Conservation (phyloP, 2,113 vertebrate species). For the Nesospiza acunhae region DNA sequence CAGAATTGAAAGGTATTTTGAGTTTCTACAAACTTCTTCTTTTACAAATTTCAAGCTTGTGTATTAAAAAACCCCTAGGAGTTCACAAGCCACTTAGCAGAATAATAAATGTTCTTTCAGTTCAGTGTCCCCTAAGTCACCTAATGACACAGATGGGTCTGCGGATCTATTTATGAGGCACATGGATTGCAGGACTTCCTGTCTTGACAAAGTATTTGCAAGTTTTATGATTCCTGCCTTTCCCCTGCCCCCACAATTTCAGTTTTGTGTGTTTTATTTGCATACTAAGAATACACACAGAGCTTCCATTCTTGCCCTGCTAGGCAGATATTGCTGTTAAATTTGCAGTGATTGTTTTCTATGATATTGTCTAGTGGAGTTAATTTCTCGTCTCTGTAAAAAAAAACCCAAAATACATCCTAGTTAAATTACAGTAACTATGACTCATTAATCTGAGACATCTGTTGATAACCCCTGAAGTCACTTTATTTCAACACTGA, state of each 20-base stretch:
- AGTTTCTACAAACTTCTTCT: neutral
- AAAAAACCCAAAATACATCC: neutral
- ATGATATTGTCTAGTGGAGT: neutral
- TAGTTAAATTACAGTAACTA: neutral
- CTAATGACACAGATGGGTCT: neutral
- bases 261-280: neutral
- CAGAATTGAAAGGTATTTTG: neutral
- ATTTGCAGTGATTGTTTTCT: neutral
- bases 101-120: neutral
- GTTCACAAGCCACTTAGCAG: neutral
- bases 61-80: neutral
- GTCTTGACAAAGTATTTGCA: neutral
- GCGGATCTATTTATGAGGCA: conserved; percentile 8
- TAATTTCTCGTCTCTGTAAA: neutral
- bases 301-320: neutral
- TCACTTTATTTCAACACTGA: conserved; percentile 11
- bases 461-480: conserved; percentile 53
- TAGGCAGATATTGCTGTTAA: neutral
- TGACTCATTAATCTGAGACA: conserved; percentile 50
- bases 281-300: neutral
- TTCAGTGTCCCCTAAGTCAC: neutral
- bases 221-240: neutral
- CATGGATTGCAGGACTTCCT: neutral
- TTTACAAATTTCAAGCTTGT: neutral
- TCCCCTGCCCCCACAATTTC: neutral